Conservation (phyloP, 2,888 invertebrate genomes). For the Hoplodrina blanda region DNA sequence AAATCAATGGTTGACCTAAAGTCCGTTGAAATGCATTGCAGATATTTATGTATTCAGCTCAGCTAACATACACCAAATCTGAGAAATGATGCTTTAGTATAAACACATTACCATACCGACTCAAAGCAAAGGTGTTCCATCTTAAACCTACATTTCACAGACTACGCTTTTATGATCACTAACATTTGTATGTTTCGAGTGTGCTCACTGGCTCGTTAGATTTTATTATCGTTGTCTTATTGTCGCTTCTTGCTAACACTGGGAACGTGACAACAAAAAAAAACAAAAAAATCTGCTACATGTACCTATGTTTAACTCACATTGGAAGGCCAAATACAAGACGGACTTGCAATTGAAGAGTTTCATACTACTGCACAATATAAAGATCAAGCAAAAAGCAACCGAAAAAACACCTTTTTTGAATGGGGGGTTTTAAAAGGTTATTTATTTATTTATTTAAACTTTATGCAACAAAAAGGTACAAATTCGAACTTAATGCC, state of each 20-base stretch:
- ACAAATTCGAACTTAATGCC: too few relatives aligned
- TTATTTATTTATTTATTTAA: too few relatives aligned
- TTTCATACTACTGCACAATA: too few relatives aligned
- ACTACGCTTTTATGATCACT: constrained; percentile 39
- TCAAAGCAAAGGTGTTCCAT: constrained; percentile 31
- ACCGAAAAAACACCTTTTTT: too few relatives aligned
- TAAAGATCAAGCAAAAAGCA: too few relatives aligned
- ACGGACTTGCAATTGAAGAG: too few relatives aligned
- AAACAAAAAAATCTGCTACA: background rate
- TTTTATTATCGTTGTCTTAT: background rate
- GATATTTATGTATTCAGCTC: constrained; percentile 40
- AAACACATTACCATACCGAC: constrained; percentile 40
- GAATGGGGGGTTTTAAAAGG: too few relatives aligned
- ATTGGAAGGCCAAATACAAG: too few relatives aligned
- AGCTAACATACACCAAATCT: constrained; percentile 24
- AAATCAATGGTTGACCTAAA: background rate
- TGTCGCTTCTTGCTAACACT: background rate
- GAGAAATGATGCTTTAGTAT: constrained; percentile 31
- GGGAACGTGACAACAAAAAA: background rate
- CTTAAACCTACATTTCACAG: constrained; percentile 22
- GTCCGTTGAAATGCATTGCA: constrained; percentile 11
- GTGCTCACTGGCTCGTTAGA: background rate
- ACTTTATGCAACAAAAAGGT: too few relatives aligned
- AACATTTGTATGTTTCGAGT: constrained; percentile 20
- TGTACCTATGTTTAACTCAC: too few relatives aligned